Base-by-base conservation (phyloP, 1,140 invertebrate genomes). In the Hyles euphorbiae region DNA sequence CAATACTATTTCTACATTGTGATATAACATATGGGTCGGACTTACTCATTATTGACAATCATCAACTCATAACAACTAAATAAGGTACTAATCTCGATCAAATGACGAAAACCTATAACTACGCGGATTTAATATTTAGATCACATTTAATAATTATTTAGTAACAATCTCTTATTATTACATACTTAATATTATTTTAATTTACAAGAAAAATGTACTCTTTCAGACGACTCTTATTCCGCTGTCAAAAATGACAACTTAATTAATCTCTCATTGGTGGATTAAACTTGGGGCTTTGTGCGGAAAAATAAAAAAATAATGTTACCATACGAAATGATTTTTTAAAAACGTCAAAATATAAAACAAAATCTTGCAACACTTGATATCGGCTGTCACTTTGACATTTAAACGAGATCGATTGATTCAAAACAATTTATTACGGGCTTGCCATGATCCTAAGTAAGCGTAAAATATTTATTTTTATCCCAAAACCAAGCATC, bases 71-170 rank as follows among this genome's bases (percentile, higher is more conserved):
- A 59, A 32, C 47, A 49, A 8, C 53, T 40, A 48, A 49, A 34
- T 47, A 47, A n/a, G 43, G 51, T 51, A 45, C 40, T 58, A 58
- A 58, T 60, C 58, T 60, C 58, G 36, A 40, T 40, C 36, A 8
- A 40, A 40, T 40, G 36, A 40, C 36, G 36, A 5, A 40, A 40
- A 5, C 36, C 36, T 40, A 40, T 40, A 40, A 5, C 4, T 40
- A 40, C 36, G 36, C 22, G 36, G 36, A 5, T 40, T 40, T 40
- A 40, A 5, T 53, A 62, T 52, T 62, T 56, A 62, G 56, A 62
- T 62, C 60, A 62, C 60, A 62, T 62, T 57, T 57, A 62, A 62
- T 62, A 57, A 56, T 61, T 61, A 61, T 53, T 62, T 57, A 36
- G 53, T 57, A 62, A 52, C 34, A 52, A 52, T 52, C 36, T 34